Base-by-base conservation (phyloP, 2,888 invertebrate genomes). In the Microdon myrmicae region DNA sequence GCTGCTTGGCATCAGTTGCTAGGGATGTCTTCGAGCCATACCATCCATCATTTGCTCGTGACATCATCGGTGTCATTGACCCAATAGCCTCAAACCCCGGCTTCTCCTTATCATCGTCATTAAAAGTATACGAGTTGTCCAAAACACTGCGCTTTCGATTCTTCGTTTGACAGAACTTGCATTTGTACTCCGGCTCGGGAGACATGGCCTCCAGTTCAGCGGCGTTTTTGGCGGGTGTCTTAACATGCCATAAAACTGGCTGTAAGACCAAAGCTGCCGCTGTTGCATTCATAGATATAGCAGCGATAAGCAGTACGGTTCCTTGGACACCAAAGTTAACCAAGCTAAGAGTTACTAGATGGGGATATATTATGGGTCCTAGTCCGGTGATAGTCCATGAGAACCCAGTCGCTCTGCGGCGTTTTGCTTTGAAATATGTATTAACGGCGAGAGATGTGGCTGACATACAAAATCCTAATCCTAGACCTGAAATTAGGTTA, bases 371-470 rank as follows among this genome's bases (percentile, higher is more conserved):
- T 19, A 90, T 87, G 0, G 90, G 89, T 0, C 90, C 90, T 20
- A 89, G 75, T 0, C 87, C 90, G 1, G 89, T 89, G 1, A 86
- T 84, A 0, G 88, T 87, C 87, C 89, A 88, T 37, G 87, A 85
- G 37, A 88, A 79, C 4, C 90, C 88, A 0, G 89, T 87, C 3
- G 90, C 90, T 25, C 87, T 79, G 70, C 89, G 81, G 70, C 90
- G 82, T 68, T 84, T 83, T 41, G 84, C 82, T 72, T 85, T 86
- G 79, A 90, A 90, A 74, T 89, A 90, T 0, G 89, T 88, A 71
- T 90, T 90, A 31, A 90, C 77, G 0, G 89, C 89, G 41, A 90
- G 75, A 2, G 88, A 85, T 61, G 86, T 87, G 1, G 89, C 83
- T 1, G 88, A 86, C 79, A 87, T 84, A 41, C 84, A 83, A 38